Base-by-base conservation (phyloP, 2,888 invertebrate species). In the Drosophila anomelani region DNA sequence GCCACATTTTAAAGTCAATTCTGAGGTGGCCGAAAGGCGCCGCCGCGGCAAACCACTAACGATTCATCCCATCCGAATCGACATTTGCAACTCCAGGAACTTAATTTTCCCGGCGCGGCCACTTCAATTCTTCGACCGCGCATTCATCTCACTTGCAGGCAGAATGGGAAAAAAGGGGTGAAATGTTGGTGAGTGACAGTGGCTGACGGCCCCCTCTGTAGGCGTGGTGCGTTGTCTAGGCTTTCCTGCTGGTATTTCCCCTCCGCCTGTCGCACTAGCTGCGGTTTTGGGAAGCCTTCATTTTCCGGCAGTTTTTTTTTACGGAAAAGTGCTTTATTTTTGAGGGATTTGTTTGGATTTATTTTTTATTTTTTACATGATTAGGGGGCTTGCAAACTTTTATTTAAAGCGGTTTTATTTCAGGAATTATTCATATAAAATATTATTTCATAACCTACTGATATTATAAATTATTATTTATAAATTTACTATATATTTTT, bases 1-100 rank as follows among this genome's bases (percentile, higher is more conserved):
- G 67, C 49, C 67, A 75, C 85, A 85, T 29, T 83, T 84, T 80
- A 77, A 80, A 81, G 88, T 81, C 80, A 79, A 74, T 75, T 72
- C 61, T 26, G 69, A 62, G 86, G 78, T 72, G 66, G n/a, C 15
- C 44, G 13, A 72, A 76, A 57, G 68, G 67, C 38, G 47, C 67
- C 68, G 54, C 78, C 68, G 73, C 64, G 58, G 57, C 60, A 53
- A 60, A 54, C 58, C 68, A 56, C 20, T 49, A 59, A 29, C 23
- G 23, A 64, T 64, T 69, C 72, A 49, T 41, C 34, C 62, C 29
- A 56, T 39, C 66, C 75, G 75, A 78, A 83, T 86, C 78, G 84
- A 61, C 38, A 8, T 36, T 36, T 38, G 17, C 46, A 17, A 61
- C 43, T 58, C 44, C 44, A 26, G 34, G n/a, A 71, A 59, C 72